These are phyloP conservation scores for Bombus sibiricus DNA, from an alignment of 1,140 invertebrate species.

Conservation along the genomic window DNA sequence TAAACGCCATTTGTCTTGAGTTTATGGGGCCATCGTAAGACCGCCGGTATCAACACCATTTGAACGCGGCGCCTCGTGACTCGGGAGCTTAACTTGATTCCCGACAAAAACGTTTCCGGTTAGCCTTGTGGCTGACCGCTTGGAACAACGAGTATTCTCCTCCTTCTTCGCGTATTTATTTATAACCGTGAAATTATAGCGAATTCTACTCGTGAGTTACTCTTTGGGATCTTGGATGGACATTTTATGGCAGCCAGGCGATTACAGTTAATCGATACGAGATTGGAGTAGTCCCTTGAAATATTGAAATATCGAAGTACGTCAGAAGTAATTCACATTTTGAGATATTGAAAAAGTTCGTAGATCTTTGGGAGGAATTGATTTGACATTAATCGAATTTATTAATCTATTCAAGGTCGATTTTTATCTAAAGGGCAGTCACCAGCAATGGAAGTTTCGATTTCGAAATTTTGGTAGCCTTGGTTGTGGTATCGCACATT, in stretches of 20 bases:
- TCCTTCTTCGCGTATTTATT: slow-evolving; percentile 4
- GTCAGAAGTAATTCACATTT: not conserved
- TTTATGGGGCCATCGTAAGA: slow-evolving; percentile 68
- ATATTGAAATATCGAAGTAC: not conserved
- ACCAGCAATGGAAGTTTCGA: too few relatives aligned
- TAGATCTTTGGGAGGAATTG: not conserved
- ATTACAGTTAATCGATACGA: not conserved
- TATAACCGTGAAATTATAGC: not conserved
- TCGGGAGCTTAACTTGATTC: slow-evolving; percentile 34
- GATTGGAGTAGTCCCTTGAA: not conserved
- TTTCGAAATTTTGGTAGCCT: not conserved
- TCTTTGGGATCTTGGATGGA: too few relatives aligned
- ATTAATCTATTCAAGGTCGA: not conserved
- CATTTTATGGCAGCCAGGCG: not conserved
- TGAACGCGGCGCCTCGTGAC: slow-evolving; percentile 36
- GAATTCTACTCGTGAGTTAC: too few relatives aligned
- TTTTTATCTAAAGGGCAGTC: not conserved
- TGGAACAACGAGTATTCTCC: not conserved
- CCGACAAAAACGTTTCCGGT: slow-evolving; percentile 27
- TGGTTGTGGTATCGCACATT: not conserved
- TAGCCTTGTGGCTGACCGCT: not conserved
- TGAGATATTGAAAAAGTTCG: not conserved
- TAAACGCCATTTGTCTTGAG: slow-evolving; percentile 70
- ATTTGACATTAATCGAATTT: not conserved
- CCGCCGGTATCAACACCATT: slow-evolving; percentile 69